Evolutionary conservation across 2,797 vertebrate species (phyloP), one percentile per base, ranked within the genome.

Genomic region (Holocentrus rufus): DNA sequence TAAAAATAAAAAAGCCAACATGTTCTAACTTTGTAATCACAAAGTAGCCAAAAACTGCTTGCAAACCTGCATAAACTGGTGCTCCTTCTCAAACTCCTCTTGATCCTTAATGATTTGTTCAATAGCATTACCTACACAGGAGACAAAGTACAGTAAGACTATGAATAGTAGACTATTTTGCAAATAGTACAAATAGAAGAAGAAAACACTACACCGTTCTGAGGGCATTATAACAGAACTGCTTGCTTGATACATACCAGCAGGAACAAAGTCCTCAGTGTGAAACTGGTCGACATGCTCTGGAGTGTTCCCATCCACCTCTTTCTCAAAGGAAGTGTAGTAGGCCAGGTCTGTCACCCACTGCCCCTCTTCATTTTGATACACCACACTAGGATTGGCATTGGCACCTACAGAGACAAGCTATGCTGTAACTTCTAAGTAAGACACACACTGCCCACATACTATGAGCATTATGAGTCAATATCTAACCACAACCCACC

Each of bases 261-360:
- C 94, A 89, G 93, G 88, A 90, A 95, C 25, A 86, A 99, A 99
- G 31, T 96, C 92, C 71, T 97, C 96, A 10, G 89, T 77, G 82
- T 89, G 83, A 71, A 92, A 85, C 60, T 90, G 85, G 15, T 17
- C 44, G 34, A 46, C 59, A 25, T 72, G 36, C 39, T 93, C 87
- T 11, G 83, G 49, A 0, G 77, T 23, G 31, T 89, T 90, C 25
- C 66, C 77, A 56, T 92, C 88, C 56, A 92, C 58, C 74, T 97
- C 94, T 80, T 96, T 95, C 86, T 95, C 91, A 93, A 99, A 98
- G 20, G 96, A 94, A 22, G 95, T 95, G 63, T 96, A 99, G 87
- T 98, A 99, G 0, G 98, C 98, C 83, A 99, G 93, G 87, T 99
- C 96, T 20, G 98, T 99, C 78, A 99, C 98, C 98, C 98, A 99